Conservation (phyloP, 2,113 vertebrate species). For the Boulengeromyrus knoepffleri region DNA sequence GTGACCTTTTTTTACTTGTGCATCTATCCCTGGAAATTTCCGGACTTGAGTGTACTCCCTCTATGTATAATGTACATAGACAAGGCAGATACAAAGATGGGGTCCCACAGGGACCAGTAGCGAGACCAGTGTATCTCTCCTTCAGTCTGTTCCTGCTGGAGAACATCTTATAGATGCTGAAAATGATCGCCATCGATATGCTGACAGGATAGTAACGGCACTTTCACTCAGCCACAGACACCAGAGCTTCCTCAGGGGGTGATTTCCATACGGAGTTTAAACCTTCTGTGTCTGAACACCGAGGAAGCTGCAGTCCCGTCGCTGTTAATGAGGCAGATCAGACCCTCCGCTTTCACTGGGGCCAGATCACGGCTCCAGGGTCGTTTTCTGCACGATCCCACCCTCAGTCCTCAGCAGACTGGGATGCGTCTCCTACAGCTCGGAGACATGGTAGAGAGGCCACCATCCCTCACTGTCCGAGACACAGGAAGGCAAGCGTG, state of each 20-base stretch:
- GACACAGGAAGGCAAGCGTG: not conserved
- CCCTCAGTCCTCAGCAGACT: not conserved
- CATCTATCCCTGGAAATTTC: not conserved
- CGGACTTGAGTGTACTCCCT: too few species aligned
- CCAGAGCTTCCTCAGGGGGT: not conserved
- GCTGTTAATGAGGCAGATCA: not conserved
- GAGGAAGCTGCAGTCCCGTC: not conserved
- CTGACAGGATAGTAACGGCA: not conserved
- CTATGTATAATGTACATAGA: not conserved
- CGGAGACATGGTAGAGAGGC: not conserved
- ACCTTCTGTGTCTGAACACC: not conserved
- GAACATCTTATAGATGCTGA: not conserved
- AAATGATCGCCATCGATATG: not conserved
- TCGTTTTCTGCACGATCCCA: not conserved
- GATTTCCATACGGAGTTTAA: not conserved
- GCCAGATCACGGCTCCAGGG: not conserved
- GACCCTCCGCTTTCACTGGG: not conserved
- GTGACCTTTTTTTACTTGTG: not conserved
- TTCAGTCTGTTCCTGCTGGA: not conserved
- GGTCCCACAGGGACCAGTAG: not conserved
- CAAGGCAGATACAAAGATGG: not conserved
- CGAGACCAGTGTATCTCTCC: not conserved
- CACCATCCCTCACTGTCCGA: not conserved
- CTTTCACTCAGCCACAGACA: not conserved
- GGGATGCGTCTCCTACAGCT: not conserved